A percentile compares a stretch with the other conserved stretches of the same genome.
Evolutionary conservation across 1,140 invertebrate species (phyloP).

Genomic region (Sarcophaga peregrina): DNA sequence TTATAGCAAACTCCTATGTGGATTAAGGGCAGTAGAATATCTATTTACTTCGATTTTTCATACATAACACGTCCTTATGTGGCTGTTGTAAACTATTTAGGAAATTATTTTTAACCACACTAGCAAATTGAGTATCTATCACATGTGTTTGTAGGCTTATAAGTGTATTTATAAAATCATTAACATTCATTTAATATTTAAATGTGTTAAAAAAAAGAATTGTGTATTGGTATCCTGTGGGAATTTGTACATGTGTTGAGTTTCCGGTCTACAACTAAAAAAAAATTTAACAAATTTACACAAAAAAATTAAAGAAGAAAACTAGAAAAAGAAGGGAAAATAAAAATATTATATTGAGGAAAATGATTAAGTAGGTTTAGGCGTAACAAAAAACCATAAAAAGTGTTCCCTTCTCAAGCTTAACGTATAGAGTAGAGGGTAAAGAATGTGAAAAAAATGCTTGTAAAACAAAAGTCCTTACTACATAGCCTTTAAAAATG

Average conservation of each 20-base stretch:
- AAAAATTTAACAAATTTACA: background rate
- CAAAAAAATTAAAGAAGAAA: too few species aligned
- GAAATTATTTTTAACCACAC: too few species aligned
- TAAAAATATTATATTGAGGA: constrained; percentile 11
- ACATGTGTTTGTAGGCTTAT: background rate
- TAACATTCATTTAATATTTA: background rate
- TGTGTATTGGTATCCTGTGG: constrained; percentile 17
- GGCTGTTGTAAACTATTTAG: too few species aligned
- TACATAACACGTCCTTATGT: background rate
- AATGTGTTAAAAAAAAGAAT: background rate
- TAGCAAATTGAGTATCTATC: background rate
- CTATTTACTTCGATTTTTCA: background rate
- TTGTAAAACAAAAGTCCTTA: too few species aligned
- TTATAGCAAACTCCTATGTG: background rate
- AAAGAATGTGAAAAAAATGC: too few species aligned
- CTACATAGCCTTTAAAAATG: too few species aligned
- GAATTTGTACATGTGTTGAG: constrained; percentile 22
- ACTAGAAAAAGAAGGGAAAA: background rate
- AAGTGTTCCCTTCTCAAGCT: too few species aligned
- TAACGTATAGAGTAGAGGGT: too few species aligned
- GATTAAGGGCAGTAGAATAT: too few species aligned
- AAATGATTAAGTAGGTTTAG: background rate
- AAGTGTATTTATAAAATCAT: background rate
- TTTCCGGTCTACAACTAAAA: background rate
- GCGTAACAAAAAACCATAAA: background rate